Percentiles rank a stretch among this genome's conserved stretches.
phyloP scores from a whole-genome alignment of 2,797 vertebrate species.

The Gorsachius magnificus region DNA sequence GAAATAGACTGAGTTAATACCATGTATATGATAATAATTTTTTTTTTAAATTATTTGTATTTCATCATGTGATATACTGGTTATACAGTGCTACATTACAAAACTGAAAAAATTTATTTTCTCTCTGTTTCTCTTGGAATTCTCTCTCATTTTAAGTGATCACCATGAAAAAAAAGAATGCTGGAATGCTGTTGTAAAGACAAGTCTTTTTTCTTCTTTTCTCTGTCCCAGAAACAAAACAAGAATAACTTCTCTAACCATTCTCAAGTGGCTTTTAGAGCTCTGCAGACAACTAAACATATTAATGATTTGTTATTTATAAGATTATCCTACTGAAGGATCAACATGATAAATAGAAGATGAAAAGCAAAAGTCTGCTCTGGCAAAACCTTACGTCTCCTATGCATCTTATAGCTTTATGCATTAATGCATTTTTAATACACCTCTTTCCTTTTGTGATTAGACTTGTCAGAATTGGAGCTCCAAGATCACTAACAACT shows the following conservation, averaged over 20 bases:
- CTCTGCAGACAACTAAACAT: slow-evolving; percentile 58
- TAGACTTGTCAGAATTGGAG: slow-evolving; percentile 28
- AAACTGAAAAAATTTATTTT: neutral
- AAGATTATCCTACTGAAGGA: slow-evolving; percentile 44
- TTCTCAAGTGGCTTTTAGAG: slow-evolving; percentile 62
- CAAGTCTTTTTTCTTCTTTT: neutral
- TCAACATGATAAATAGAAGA: slow-evolving; percentile 38
- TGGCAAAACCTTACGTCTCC: slow-evolving; percentile 30
- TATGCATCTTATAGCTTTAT: neutral
- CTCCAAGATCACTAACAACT: neutral
- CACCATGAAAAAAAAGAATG: neutral
- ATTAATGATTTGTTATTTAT: slow-evolving; percentile 70
- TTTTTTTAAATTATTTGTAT: neutral
- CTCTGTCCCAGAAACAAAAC: slow-evolving; percentile 49
- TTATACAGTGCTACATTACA: neutral
- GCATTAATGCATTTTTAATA: slow-evolving; percentile 52
- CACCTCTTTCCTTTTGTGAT: neutral
- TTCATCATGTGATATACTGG: neutral
- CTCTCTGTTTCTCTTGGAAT: neutral
- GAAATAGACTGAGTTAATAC: neutral
- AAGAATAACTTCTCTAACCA: slow-evolving; percentile 1
- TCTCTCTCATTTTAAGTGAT: neutral
- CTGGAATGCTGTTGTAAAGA: neutral
- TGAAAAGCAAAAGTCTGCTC: slow-evolving; percentile 17
- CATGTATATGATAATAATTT: neutral